Evolutionary conservation across 2,113 vertebrate species (phyloP).

Genomic region (Thunnus thynnus): DNA sequence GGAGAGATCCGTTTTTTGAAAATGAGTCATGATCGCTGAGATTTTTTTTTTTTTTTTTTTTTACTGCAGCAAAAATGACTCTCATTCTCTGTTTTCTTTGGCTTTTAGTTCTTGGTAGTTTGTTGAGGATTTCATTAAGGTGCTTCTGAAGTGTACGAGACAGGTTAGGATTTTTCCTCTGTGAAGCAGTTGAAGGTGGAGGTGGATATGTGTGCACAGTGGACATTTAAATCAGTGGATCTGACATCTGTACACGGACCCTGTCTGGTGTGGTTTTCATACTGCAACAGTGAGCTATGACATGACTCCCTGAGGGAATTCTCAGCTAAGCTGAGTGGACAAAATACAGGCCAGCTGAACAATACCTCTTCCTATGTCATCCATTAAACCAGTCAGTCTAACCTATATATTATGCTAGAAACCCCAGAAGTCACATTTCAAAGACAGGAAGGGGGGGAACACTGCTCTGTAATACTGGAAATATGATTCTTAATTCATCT

Average conservation of each 20-base stretch:
- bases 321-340: constrained; percentile 59
- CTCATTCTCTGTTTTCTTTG: constrained; percentile 47
- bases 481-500: background rate
- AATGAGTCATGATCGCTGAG: constrained; percentile 68
- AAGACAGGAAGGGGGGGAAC: background rate
- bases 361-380: constrained; percentile 29
- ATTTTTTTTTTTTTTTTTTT: constrained; percentile 19
- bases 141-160: constrained; percentile 39
- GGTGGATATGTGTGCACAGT: constrained; percentile 6
- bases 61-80: constrained; percentile 1
- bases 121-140: constrained; percentile 53
- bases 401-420: constrained; percentile 30
- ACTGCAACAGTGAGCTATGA: constrained; percentile 54
- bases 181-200: background rate
- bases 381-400: constrained; percentile 25
- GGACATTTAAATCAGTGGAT: constrained; percentile 36
- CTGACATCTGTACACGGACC: constrained; percentile 40
- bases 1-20: constrained; percentile 55
- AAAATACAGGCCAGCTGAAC: constrained; percentile 54
- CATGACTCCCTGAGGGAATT: constrained; percentile 46
- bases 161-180: constrained; percentile 24
- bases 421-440: constrained; percentile 22
- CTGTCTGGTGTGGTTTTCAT: constrained; percentile 58
- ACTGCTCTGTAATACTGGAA: background rate
- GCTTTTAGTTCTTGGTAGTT: constrained; percentile 49